Base-by-base conservation (phyloP, 2,113 vertebrate genomes). In the Lamprotornis superbus region DNA sequence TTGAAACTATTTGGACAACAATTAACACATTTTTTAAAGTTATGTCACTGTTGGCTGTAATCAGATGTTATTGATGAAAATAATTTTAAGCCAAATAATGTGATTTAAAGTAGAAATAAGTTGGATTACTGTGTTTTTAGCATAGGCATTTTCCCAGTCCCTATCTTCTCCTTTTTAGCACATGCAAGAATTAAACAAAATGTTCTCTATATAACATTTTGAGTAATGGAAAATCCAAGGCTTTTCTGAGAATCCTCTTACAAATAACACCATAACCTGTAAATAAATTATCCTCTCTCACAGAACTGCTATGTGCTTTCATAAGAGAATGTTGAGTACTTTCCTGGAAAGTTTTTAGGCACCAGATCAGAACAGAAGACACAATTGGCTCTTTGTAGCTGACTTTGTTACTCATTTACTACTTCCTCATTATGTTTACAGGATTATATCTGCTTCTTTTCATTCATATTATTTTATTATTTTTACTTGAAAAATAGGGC, bases 301-400 rank as follows among this genome's bases (percentile, higher is more conserved):
- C 49, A 77, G 22, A 70, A 59, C 8, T 55, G 33, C 21, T 81
- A 37, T 12, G 18, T 68, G 4, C 23, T 94, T 89, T 87, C 64
- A 63, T 30, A 91, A 70, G 8, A 63, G 35, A 91, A 74, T 77
- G 37, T 2, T 81, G 56, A 91, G 42, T 83, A n/a, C 24, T 91
- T 89, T 86, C 21, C 50, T 90, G 46, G 40, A 92, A 94, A 95
- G 63, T 70, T 96, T 95, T 83, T 59, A 78, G 46, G 11, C 31
- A 60, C 23, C 61, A 64, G 70, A 80, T 80, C 68, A 81, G 59
- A 90, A 80, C 7, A 88, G 46, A 92, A 87, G 64, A 85, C 37
- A 83, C 17, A 83, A 49, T 2, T 81, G 42, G 31, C 20, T 83
- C 50, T 89, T 71, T 80, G 25, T 56, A 73, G 30, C 7, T 74